phyloP scores from a whole-genome alignment of 1,140 invertebrate species.

The Tyrophagus putrescentiae region DNA sequence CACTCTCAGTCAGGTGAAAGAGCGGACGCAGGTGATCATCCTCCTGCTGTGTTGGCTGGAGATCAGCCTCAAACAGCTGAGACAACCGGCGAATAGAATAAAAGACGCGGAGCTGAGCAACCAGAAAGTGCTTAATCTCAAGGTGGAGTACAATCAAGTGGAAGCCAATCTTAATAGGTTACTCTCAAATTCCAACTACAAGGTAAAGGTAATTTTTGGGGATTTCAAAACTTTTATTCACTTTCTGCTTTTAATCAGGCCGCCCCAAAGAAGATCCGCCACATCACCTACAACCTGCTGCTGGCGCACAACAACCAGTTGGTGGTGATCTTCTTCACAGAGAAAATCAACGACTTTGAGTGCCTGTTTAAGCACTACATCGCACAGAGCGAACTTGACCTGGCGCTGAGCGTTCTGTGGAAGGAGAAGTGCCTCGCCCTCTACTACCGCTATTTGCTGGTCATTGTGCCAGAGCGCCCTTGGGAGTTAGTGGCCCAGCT shows the following conservation, averaged over 20 bases:
- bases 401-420: constrained; percentile 50
- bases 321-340: constrained; percentile 49
- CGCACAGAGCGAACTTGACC: constrained; percentile 45
- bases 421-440: constrained; percentile 45
- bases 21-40: constrained; percentile 66
- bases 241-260: constrained; percentile 28
- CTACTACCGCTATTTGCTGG: constrained; percentile 74
- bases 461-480: constrained; percentile 64
- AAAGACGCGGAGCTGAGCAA: too few relatives aligned
- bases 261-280: constrained; percentile 51
- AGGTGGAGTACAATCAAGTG: constrained; percentile 42
- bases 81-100: constrained; percentile 43
- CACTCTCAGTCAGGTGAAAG: constrained; percentile 30
- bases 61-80: constrained; percentile 70
- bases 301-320: constrained; percentile 80
- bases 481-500: constrained; percentile 61
- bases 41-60: constrained; percentile 83
- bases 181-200: constrained; percentile 29
- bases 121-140: too few relatives aligned
- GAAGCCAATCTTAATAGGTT: constrained; percentile 54
- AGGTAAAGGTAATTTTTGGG: constrained; percentile 21
- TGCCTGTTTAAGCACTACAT: constrained; percentile 74
- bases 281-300: constrained; percentile 70
- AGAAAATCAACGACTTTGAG: constrained; percentile 53
- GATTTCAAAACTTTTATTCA: constrained; percentile 8